These are phyloP conservation scores for Zaprionus capensis DNA, from an alignment of 1,140 invertebrate species.

Conservation along the genomic window DNA sequence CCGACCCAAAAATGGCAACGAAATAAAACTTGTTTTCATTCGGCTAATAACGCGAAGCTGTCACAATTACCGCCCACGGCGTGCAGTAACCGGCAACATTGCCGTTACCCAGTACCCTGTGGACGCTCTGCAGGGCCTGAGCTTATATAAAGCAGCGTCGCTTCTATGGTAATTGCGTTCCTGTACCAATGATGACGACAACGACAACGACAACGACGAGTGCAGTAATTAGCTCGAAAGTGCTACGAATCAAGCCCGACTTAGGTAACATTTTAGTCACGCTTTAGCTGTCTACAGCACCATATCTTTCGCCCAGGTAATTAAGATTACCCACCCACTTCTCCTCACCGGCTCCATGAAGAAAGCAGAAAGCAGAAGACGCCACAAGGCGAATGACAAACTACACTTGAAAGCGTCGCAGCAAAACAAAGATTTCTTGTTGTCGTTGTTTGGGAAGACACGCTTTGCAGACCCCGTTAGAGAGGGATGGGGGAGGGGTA, in stretches of 20 bases:
- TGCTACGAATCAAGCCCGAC: slow-evolving; percentile 43
- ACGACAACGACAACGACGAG: background rate
- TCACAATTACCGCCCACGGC: slow-evolving; percentile 46
- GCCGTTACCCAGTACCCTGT: slow-evolving; percentile 11
- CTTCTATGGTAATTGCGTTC: slow-evolving; percentile 65
- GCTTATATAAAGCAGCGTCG: slow-evolving; percentile 59
- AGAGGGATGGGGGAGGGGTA: slow-evolving; percentile 10
- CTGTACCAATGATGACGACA: slow-evolving; percentile 31
- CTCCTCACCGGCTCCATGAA: background rate
- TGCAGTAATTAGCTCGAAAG: slow-evolving; percentile 67
- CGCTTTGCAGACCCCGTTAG: slow-evolving; percentile 3
- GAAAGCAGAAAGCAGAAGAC: slow-evolving; percentile 22
- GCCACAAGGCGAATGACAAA: slow-evolving; percentile 41
- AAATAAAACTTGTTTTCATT: slow-evolving; percentile 22
- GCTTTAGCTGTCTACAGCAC: slow-evolving; percentile 67
- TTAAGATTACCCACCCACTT: slow-evolving; percentile 60
- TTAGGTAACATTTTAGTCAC: slow-evolving; percentile 80
- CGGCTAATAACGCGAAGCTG: slow-evolving; percentile 40
- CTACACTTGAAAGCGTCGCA: background rate
- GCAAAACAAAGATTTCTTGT: background rate
- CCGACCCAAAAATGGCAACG: background rate
- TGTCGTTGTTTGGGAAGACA: slow-evolving; percentile 1
- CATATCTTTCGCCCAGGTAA: slow-evolving; percentile 70
- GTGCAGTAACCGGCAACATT: background rate
- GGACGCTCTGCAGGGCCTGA: background rate